phyloP scores from a whole-genome alignment of 2,113 vertebrate species.

The Dicerorhinus sumatrensis region DNA sequence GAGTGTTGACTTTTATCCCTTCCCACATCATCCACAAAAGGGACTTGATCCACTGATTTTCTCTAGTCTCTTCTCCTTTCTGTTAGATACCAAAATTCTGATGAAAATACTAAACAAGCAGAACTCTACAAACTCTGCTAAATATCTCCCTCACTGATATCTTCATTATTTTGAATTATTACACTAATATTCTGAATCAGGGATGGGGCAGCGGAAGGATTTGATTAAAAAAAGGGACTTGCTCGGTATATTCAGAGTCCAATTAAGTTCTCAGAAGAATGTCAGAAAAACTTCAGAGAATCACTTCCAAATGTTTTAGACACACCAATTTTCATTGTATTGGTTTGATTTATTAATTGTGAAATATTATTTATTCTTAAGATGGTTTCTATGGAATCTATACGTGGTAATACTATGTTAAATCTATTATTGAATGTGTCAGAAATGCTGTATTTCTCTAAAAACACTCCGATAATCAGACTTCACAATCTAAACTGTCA shows the following conservation, averaged over 20 bases:
- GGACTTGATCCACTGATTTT: background rate
- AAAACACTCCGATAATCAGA: background rate
- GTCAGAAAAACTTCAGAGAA: background rate
- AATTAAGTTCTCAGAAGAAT: background rate
- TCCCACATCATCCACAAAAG: background rate
- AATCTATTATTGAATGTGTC: background rate
- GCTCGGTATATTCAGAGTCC: background rate
- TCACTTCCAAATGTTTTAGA: background rate
- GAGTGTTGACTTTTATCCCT: background rate
- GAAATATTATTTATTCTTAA: slow-evolving; percentile 26
- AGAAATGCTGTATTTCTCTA: background rate
- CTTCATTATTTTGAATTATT: background rate
- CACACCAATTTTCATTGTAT: background rate
- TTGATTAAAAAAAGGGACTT: background rate
- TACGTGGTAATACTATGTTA: background rate
- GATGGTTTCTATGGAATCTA: background rate
- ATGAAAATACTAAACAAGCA: background rate
- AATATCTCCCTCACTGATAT: background rate
- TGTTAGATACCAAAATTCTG: background rate
- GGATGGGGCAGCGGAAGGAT: background rate
- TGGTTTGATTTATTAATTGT: background rate
- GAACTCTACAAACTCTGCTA: background rate
- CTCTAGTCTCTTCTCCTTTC: background rate
- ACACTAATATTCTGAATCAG: background rate
- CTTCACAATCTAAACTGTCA: background rate